phyloP scores from a whole-genome alignment of 2,797 vertebrate species.

The Pelobates cultripes region DNA sequence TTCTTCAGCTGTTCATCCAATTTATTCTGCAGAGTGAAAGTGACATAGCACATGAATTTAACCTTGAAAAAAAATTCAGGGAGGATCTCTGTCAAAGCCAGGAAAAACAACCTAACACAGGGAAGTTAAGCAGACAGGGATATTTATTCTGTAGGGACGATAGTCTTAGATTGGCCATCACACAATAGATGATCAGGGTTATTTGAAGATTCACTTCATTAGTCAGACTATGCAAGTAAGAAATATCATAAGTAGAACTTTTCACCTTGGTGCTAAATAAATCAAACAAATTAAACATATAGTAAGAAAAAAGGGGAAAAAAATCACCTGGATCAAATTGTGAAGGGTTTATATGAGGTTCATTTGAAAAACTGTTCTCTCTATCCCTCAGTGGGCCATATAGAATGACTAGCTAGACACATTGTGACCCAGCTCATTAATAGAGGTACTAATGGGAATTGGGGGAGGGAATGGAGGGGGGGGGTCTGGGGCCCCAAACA shows the following conservation, averaged over 20 bases:
- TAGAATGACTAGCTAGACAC: too few relatives aligned
- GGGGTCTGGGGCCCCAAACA: too few relatives aligned
- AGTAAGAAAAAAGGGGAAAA: background rate
- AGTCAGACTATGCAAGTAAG: slow-evolving; percentile 5
- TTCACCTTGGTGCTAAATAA: slow-evolving; percentile 36
- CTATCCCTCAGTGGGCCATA: too few relatives aligned
- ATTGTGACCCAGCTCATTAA: too few relatives aligned
- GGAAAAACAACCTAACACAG: slow-evolving; percentile 13
- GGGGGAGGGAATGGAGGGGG: too few relatives aligned
- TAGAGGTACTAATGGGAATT: too few relatives aligned
- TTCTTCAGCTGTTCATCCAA: background rate
- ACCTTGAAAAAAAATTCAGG: background rate
- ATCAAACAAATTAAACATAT: slow-evolving; percentile 39
- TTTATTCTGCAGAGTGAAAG: background rate
- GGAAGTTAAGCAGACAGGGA: background rate
- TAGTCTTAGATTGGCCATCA: slow-evolving; percentile 10
- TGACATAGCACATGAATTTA: background rate
- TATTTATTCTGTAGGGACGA: slow-evolving; percentile 6
- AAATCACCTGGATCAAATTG: slow-evolving; percentile 25
- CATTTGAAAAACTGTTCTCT: background rate
- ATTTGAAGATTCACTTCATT: slow-evolving; percentile 40
- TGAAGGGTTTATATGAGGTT: background rate
- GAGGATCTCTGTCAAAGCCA: background rate
- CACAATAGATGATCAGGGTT: background rate
- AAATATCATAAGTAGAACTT: slow-evolving; percentile 27